These are phyloP conservation scores for Drosophila lutescens DNA, from an alignment of 2,888 invertebrate species.

Conservation along the genomic window DNA sequence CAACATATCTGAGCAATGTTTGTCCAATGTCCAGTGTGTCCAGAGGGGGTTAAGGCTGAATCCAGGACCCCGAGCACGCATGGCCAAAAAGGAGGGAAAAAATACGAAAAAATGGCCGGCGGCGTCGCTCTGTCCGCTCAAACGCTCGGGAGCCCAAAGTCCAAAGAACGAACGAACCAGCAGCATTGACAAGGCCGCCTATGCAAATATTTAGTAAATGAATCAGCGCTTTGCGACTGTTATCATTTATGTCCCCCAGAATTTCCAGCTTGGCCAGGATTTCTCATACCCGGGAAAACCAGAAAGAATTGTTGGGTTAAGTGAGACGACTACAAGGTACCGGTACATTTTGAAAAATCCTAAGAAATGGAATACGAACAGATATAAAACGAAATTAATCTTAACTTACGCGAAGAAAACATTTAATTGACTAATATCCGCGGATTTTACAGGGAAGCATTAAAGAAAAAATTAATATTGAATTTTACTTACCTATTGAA, in stretches of 20 bases:
- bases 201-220: constrained; percentile 83
- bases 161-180: constrained; percentile 14
- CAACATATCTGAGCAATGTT: constrained; percentile 80
- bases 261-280: constrained; percentile 25
- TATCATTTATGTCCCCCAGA: constrained; percentile 73
- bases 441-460: too few species aligned
- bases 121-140: constrained; percentile 71
- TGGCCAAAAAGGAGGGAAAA: constrained; percentile 2
- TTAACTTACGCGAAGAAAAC: too few species aligned
- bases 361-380: too few species aligned
- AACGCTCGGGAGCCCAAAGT: constrained; percentile 36
- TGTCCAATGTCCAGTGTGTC: constrained; percentile 51
- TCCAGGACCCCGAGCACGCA: constrained; percentile 19
- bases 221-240: constrained; percentile 81
- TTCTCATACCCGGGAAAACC: constrained; percentile 10
- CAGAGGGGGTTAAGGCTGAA: constrained; percentile 10
- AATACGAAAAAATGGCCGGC: constrained; percentile 45
- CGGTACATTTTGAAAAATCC: too few species aligned
- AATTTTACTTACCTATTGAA: too few species aligned
- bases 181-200: constrained; percentile 81
- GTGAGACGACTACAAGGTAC: not conserved
- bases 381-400: too few species aligned
- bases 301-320: not conserved
- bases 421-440: too few species aligned
- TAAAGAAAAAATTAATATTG: too few species aligned